Evolutionary conservation across 2,797 vertebrate genomes (phyloP), one percentile per base, ranked within the genome.

Genomic region (Phoebastria nigripes): DNA sequence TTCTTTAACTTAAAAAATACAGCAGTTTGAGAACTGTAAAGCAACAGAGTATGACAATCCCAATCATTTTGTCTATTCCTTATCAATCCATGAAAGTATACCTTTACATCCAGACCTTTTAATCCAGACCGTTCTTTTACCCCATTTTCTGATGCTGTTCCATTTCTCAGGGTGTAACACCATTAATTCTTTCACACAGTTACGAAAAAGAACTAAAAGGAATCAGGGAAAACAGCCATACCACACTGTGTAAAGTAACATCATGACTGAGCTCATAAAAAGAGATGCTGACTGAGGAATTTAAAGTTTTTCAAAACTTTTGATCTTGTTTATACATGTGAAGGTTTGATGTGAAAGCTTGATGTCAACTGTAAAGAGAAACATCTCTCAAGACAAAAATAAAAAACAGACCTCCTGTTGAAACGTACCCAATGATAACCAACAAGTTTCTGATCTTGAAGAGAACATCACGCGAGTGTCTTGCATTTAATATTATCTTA

Each of bases 251-350:
- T 66, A 88, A 87, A 91, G 54, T 70, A 85, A 54, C 61, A 80
- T 62, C 87, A 79, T 88, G 29, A 82, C 76, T 96, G 94, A 96
- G 78, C 54, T 93, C 55, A 84, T 92, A 74, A 95, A 92, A 94
- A 94, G n/a, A 92, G 73, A 90, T 84, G 74, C 88, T 93, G 93
- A 96, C 74, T 95, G 94, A 96, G 56, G 76, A 93, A 95, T 87
- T 97, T 87, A 82, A 95, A 95, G 76, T 95, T 95, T 93, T 91
- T 81, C 79, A 67, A 92, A 97, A 97, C 72, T 96, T 94, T 96
- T 97, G 90, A 94, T 96, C 87, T 90, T 95, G 71, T 94, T 96
- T 95, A 90, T 92, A 89, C 67, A 72, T 86, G 65, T 87, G 79
- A 96, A 92, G 66, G 54, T 81, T 95, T 95, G 86, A 89, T 94